A percentile compares a stretch with the other conserved stretches of the same genome.
Conservation (phyloP, 2,797 vertebrate species). For the Molossus molossus region DNA sequence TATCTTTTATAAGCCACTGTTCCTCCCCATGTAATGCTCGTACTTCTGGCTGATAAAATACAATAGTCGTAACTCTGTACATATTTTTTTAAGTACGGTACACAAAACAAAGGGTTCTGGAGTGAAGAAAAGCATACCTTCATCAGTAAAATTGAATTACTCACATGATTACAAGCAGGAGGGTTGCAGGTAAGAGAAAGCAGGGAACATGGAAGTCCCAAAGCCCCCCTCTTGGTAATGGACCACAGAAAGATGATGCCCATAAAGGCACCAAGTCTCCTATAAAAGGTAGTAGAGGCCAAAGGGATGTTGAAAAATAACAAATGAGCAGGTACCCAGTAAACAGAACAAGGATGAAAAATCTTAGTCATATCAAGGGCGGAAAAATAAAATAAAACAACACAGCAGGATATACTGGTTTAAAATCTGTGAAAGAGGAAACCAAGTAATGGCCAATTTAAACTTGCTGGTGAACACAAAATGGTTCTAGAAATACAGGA, state of each 20-base stretch:
- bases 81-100: constrained; percentile 83
- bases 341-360: constrained; percentile 68
- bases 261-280: constrained; percentile 72
- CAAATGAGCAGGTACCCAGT: constrained; percentile 69
- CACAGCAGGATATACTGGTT: not conserved
- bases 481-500: not conserved
- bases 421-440: constrained; percentile 50
- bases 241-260: constrained; percentile 72
- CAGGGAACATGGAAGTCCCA: constrained; percentile 58
- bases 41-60: constrained; percentile 88
- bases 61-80: constrained; percentile 86
- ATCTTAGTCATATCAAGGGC: constrained; percentile 39
- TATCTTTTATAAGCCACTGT: constrained; percentile 87
- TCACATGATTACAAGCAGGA: constrained; percentile 66
- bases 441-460: constrained; percentile 46
- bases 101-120: constrained; percentile 85
- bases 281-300: constrained; percentile 55
- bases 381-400: constrained; percentile 56
- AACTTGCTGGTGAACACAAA: not conserved
- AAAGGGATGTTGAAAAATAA: constrained; percentile 62
- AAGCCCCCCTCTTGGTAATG: constrained; percentile 69
- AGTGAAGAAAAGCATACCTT: constrained; percentile 78
- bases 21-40: constrained; percentile 80
- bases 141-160: constrained; percentile 74
- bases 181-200: constrained; percentile 45